Evolutionary conservation across 1,140 invertebrate species (phyloP).

Genomic region (Achroia grisella): DNA sequence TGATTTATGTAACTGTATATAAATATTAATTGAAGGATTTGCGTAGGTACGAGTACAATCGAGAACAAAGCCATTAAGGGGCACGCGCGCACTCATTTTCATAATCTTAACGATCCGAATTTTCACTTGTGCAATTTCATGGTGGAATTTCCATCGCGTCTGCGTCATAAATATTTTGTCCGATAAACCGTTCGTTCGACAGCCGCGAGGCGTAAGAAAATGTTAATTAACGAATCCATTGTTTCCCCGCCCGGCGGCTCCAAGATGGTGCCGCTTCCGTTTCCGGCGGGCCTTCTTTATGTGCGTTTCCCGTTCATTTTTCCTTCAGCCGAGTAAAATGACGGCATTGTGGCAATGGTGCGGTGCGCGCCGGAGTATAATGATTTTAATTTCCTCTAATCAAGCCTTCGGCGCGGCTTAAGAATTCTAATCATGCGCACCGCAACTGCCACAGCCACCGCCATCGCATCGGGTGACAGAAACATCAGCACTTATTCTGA

Average conservation of each 20-base stretch:
- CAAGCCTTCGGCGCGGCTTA: constrained; percentile 69
- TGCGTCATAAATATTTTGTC: constrained; percentile 71
- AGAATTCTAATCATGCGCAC: constrained; percentile 71
- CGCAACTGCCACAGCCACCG: constrained; percentile 19
- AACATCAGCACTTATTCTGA: constrained; percentile 72
- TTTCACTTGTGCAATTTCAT: constrained; percentile 45
- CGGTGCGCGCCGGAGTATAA: constrained; percentile 56
- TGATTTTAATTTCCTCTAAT: constrained; percentile 74
- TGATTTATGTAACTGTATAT: too few species aligned
- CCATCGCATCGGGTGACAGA: constrained; percentile 50
- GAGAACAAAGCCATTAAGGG: not conserved
- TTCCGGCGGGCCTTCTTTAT: constrained; percentile 69
- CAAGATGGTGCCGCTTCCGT: constrained; percentile 72
- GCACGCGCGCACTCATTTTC: constrained; percentile 21
- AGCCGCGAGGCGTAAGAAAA: constrained; percentile 74
- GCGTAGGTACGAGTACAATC: too few species aligned
- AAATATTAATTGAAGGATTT: too few species aligned
- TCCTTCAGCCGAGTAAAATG: constrained; percentile 46
- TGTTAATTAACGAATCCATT: constrained; percentile 76
- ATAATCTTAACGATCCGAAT: constrained; percentile 37
- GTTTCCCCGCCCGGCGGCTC: constrained; percentile 70
- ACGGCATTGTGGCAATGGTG: constrained; percentile 47
- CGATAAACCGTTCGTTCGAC: constrained; percentile 73
- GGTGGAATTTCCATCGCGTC: constrained; percentile 52
- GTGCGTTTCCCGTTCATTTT: constrained; percentile 65